These are phyloP conservation scores for Danaus melanippus DNA, from an alignment of 1,140 invertebrate species.

Conservation along the genomic window DNA sequence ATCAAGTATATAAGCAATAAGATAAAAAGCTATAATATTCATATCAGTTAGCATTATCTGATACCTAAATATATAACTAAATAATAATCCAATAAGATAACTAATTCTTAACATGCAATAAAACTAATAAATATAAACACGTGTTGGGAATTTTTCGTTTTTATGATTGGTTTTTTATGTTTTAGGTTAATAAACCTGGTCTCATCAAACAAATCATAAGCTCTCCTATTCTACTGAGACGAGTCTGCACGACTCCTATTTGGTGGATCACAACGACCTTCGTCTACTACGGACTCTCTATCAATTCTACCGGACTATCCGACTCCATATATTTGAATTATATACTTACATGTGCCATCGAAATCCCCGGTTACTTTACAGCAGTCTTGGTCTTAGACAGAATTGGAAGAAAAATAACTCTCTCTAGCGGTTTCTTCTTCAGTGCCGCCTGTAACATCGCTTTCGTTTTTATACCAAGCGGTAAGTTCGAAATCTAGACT, in stretches of 20 bases:
- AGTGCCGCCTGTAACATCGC: conserved; percentile 70
- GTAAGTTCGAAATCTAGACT: conserved; percentile 27
- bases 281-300: conserved; percentile 85
- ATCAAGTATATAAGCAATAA: no score
- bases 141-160: no score
- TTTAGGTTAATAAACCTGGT: conserved; percentile 25
- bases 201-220: conserved; percentile 70
- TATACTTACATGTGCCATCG: conserved; percentile 76
- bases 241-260: conserved; percentile 78
- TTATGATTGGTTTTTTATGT: background rate
- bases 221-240: conserved; percentile 73
- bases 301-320: conserved; percentile 83
- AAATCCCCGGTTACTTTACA: conserved; percentile 80
- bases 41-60: no score
- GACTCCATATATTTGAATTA: conserved; percentile 82
- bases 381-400: conserved; percentile 75
- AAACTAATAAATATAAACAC: no score
- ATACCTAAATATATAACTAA: no score
- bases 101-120: no score
- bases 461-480: conserved; percentile 43
- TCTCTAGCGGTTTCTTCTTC: conserved; percentile 73
- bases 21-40: no score
- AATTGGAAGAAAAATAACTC: conserved; percentile 75
- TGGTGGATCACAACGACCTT: conserved; percentile 82
- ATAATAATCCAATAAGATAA: no score